Conservation (phyloP, 2,888 invertebrate species). For the Drosophila fungiperda region DNA sequence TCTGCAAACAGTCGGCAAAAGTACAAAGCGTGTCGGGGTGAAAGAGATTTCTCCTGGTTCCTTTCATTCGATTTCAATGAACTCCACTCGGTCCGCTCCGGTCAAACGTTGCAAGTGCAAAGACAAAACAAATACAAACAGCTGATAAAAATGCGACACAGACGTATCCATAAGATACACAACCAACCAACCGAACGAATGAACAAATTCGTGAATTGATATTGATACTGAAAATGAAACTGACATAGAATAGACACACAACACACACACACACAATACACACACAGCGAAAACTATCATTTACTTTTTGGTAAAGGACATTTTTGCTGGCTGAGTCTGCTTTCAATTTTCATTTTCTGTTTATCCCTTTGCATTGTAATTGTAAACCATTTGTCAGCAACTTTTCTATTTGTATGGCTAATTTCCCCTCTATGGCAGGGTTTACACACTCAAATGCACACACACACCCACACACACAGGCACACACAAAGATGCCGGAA, state of each 20-base stretch:
- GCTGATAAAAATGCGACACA: slow-evolving; percentile 72
- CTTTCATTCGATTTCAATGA: slow-evolving; percentile 78
- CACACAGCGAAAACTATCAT: slow-evolving; percentile 49
- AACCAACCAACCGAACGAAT: background rate
- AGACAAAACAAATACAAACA: slow-evolving; percentile 75
- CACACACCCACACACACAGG: too few relatives aligned
- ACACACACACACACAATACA: slow-evolving; percentile 6
- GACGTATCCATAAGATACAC: slow-evolving; percentile 37
- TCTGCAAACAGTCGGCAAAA: slow-evolving; percentile 73
- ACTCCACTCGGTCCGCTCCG: slow-evolving; percentile 53
- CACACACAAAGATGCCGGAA: slow-evolving; percentile 63
- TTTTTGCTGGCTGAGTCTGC: slow-evolving; percentile 29
- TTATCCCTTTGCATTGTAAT: slow-evolving; percentile 67
- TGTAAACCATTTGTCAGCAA: slow-evolving; percentile 81
- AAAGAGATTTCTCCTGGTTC: slow-evolving; percentile 62
- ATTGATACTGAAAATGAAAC: slow-evolving; percentile 32
- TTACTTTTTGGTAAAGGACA: slow-evolving; percentile 54
- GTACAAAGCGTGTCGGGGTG: slow-evolving; percentile 71
- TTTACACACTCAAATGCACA: background rate
- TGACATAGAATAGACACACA: slow-evolving; percentile 18
- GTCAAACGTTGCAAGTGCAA: slow-evolving; percentile 75
- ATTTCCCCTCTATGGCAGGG: slow-evolving; percentile 46
- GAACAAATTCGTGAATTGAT: slow-evolving; percentile 31
- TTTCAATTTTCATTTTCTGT: slow-evolving; percentile 40
- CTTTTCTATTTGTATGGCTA: slow-evolving; percentile 60